Base-by-base conservation (phyloP, 2,113 vertebrate species). In the Cisticola juncidis region DNA sequence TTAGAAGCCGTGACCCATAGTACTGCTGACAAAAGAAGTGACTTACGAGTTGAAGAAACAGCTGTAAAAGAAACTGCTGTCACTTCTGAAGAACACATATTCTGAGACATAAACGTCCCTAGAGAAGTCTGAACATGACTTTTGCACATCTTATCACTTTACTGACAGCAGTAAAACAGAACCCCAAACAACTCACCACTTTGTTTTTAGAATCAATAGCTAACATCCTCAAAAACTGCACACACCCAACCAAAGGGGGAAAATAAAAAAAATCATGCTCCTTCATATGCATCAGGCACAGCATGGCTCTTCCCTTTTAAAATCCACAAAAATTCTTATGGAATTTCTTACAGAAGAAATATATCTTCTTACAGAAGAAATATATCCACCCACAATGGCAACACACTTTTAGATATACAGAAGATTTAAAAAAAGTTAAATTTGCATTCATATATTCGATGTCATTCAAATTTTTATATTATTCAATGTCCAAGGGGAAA, bases 211-310 rank as follows among this genome's bases (percentile, higher is more conserved):
- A 88, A 57, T 47, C 19, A 51, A 33, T 2, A 90, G 51, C 58
- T 81, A 70, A 11, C 6, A 56, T 48, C 40, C 86, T 73, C 73
- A 81, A n/a, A 87, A 78, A 58, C 24, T 31, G n/a, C 33, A 70
- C 22, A 47, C 12, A 33, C 4, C 4, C 44, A 60, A 47, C 5
- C 7, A 42, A 40, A 76, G 13, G 3, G 11, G 4, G 0, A 2
- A 22, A 56, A 14, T 16, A 44, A n/a, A 35, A 29, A 22, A 48
- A n/a, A 35, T 26, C 28, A 58, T 3, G 6, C 6, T 80, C 25
- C 31, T 89, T 77, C 48, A 42, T 28, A 88, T 16, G 36, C 28
- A 93, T 35, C n/a, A 54, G 17, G 28, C 33, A 87, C 18, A 70
- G 73, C 50, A 70, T 9, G 20, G 36, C 7, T 81, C 36, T 78